Evolutionary conservation across 2,797 vertebrate genomes (phyloP).

Genomic region (Enteromius treurensis): DNA sequence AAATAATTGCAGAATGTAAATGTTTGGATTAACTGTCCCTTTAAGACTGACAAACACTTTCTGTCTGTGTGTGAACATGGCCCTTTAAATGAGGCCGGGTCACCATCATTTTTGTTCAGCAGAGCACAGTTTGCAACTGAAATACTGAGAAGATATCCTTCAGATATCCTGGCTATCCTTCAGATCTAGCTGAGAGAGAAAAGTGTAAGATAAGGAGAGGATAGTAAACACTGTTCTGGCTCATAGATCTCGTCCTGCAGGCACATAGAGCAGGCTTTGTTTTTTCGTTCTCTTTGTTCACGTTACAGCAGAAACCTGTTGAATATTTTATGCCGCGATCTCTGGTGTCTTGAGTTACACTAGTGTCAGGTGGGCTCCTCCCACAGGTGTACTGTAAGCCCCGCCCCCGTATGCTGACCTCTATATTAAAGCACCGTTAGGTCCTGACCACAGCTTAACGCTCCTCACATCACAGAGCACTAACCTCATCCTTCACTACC

Average conservation of each 20-base stretch:
- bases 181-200: conserved; percentile 12
- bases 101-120: not conserved
- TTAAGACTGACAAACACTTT: not conserved
- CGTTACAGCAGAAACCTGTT: conserved; percentile 46
- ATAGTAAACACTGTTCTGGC: conserved; percentile 41
- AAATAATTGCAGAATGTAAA: not conserved
- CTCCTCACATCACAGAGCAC: conserved; percentile 27
- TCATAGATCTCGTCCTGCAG: conserved; percentile 37
- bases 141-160: conserved; percentile 6
- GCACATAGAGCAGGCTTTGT: conserved; percentile 52
- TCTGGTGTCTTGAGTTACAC: conserved; percentile 53
- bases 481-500: conserved; percentile 17
- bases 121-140: conserved; percentile 12
- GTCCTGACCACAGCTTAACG: conserved; percentile 4
- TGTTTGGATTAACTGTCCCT: not conserved
- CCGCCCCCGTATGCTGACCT: conserved; percentile 2
- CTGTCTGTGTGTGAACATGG: not conserved
- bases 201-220: not conserved
- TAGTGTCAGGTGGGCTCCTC: conserved; percentile 45
- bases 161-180: conserved; percentile 10
- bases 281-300: conserved; percentile 43
- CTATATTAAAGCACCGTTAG: conserved; percentile 48
- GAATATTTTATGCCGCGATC: conserved; percentile 59
- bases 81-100: not conserved
- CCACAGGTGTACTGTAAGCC: conserved; percentile 44